Evolutionary conservation across 2,888 invertebrate genomes (phyloP).

Genomic region (Sycophila texana): DNA sequence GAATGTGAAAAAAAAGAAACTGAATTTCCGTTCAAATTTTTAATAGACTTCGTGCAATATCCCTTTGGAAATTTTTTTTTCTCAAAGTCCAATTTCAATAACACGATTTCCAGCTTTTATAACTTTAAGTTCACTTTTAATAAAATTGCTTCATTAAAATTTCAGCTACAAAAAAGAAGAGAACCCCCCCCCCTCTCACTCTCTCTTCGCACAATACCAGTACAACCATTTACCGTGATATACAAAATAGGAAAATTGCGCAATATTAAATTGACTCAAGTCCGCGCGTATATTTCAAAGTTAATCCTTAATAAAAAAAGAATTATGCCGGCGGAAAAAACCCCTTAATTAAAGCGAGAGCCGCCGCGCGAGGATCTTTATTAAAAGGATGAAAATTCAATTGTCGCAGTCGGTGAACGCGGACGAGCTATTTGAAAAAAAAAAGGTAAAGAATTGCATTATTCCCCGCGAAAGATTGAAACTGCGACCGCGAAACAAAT

Average conservation of each 20-base stretch:
- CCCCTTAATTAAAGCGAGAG: slow-evolving; percentile 10
- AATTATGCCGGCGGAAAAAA: slow-evolving; percentile 13
- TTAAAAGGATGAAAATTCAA: slow-evolving; percentile 31
- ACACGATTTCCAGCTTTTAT: too few relatives aligned
- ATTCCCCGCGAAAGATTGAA: slow-evolving; percentile 32
- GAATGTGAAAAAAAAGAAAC: neutral
- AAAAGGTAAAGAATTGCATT: slow-evolving; percentile 6
- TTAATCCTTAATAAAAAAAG: slow-evolving; percentile 32
- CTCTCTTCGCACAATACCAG: too few relatives aligned
- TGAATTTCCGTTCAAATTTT: too few relatives aligned
- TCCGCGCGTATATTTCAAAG: neutral
- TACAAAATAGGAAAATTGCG: slow-evolving; percentile 1
- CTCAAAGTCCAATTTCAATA: too few relatives aligned
- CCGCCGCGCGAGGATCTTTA: slow-evolving; percentile 5
- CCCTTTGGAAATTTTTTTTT: too few relatives aligned
- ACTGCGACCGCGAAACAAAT: slow-evolving; percentile 34
- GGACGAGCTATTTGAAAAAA: neutral
- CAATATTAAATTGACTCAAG: slow-evolving; percentile 2
- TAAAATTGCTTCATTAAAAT: too few relatives aligned
- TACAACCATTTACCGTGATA: neutral
- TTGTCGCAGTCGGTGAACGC: neutral
- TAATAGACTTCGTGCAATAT: too few relatives aligned
- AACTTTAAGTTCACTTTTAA: neutral
- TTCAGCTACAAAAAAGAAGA: too few relatives aligned
- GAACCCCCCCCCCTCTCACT: too few relatives aligned